These are phyloP conservation scores for Eupithecia pulchellata DNA, from an alignment of 2,888 invertebrate species.

Conservation along the genomic window DNA sequence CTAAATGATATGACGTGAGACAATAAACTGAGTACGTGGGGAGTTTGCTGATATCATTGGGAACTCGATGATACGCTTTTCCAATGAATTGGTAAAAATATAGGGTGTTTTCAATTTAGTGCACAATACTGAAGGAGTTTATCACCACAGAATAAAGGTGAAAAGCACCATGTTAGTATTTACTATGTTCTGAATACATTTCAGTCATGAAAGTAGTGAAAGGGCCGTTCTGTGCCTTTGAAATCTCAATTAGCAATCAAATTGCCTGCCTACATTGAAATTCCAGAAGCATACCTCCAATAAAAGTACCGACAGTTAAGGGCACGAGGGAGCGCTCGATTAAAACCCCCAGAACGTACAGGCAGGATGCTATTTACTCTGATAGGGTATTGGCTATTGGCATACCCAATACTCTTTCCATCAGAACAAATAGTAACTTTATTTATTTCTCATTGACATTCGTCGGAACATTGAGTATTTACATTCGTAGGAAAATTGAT, in stretches of 20 bases:
- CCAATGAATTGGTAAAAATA: not conserved
- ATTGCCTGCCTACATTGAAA: not conserved
- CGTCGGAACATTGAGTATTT: no score
- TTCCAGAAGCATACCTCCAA: constrained; percentile 9
- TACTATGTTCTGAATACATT: not conserved
- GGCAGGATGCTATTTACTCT: not conserved
- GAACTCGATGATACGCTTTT: not conserved
- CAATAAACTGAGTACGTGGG: not conserved
- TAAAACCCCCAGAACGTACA: not conserved
- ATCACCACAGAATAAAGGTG: no score
- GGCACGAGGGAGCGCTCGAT: not conserved
- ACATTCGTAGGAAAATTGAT: not conserved
- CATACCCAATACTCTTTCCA: no score
- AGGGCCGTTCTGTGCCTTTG: not conserved
- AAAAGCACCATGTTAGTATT: not conserved
- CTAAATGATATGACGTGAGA: not conserved
- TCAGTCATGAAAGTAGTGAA: not conserved
- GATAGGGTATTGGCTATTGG: not conserved
- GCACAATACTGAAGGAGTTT: no score
- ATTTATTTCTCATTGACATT: no score
- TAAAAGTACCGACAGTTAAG: constrained; percentile 8
- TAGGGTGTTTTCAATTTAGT: no score
- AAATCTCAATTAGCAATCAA: constrained; percentile 9
- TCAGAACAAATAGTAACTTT: no score
- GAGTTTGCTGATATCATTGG: not conserved